Conservation (phyloP, 2,797 vertebrate species). For the Brachyrhaphis roseni region DNA sequence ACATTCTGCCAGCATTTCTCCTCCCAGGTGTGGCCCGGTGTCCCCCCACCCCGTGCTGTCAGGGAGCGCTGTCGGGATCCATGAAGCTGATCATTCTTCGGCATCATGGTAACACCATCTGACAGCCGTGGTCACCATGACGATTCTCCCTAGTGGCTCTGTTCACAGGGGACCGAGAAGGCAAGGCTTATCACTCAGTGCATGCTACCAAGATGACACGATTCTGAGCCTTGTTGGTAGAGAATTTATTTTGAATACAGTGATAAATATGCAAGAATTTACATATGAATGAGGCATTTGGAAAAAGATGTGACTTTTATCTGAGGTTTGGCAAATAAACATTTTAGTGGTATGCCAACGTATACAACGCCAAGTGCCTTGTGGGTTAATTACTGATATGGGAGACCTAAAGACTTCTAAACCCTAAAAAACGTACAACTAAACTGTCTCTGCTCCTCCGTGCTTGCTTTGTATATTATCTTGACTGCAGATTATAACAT, state of each 20-base stretch:
- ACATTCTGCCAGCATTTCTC: conserved; percentile 70
- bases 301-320: neutral
- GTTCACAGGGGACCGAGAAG: conserved; percentile 54
- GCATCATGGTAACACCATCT: conserved; percentile 69
- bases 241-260: conserved; percentile 1
- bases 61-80: conserved; percentile 54
- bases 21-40: conserved; percentile 72
- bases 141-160: conserved; percentile 65
- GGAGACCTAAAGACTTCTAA: neutral
- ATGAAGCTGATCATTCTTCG: conserved; percentile 73
- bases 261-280: neutral
- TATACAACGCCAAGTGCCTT: neutral
- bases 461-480: neutral
- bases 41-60: conserved; percentile 54
- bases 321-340: neutral
- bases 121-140: conserved; percentile 73
- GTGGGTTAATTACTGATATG: neutral
- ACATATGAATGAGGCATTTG: neutral
- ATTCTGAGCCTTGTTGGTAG: conserved; percentile 20
- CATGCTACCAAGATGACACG: conserved; percentile 32
- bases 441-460: neutral
- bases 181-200: conserved; percentile 49
- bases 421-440: neutral
- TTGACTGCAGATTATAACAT: neutral
- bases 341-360: no score